Evolutionary conservation across 2,113 vertebrate genomes (phyloP), one percentile per base, ranked within the genome.

Genomic region (Piliocolobus tephrosceles): DNA sequence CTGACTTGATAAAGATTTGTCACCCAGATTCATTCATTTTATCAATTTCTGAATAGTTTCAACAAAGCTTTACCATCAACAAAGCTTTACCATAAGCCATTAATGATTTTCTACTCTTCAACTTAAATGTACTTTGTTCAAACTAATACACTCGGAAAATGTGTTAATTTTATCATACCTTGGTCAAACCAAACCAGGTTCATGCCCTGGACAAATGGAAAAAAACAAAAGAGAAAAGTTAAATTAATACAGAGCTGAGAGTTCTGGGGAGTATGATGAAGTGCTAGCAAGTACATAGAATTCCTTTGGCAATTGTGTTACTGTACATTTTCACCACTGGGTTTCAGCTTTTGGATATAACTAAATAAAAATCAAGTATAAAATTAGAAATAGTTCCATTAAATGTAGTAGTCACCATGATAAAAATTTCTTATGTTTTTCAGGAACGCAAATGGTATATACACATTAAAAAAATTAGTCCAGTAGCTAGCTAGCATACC

Each of bases 281-380:
- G 52, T 22, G 12, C 57, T 58, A 73, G 3, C 8, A 73, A 94
- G 22, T 25, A 3, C 43, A 76, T 4, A 58, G 76, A 78, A 72
- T 58, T 90, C 38, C 38, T 92, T 70, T 88, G 47, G 8, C 52
- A 79, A 88, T 27, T 86, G 11, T 66, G 7, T 91, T 43, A 83
- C 10, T 40, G 1, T 18, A 76, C 40, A 85, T 91, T 96, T 82
- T 45, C 25, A 84, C 64, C 16, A 85, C 58, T 78, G 50, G 52
- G 14, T 81, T 95, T 81, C 64, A 61, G 35, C 35, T 76, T 86
- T 85, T 50, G 38, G 32, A 43, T 43, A 0, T 76, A 94, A 96
- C 84, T 88, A 95, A 95, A 88, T 66, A 88, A 88, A 94, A 96
- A 72, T 4, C 70, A 95, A 76, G 66, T 35, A 82, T 66, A 70